phyloP scores from a whole-genome alignment of 2,113 vertebrate species.

The rat (Rattus norvegicus) region GRCr8 NC_086027.1:117630501-117631000 shows the following conservation, averaged over 20 bases:
- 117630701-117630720: background rate
- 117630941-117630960: background rate
- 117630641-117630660: no score
- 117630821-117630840: background rate
- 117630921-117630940: background rate
- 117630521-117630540: background rate
- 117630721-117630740: background rate
- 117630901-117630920: background rate
- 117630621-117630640: background rate
- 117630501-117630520: background rate
- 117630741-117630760: background rate
- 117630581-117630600: background rate
- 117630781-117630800: no score
- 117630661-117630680: background rate
- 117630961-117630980: background rate
- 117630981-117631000: background rate
- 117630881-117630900: background rate
- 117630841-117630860: background rate
- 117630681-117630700: background rate
- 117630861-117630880: background rate
- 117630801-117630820: no score
- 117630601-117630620: background rate
- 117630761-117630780: no score
- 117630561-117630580: background rate
- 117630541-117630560: background rate